Evolutionary conservation across 2,797 vertebrate genomes (phyloP).

Genomic region (Poecile montanus): DNA sequence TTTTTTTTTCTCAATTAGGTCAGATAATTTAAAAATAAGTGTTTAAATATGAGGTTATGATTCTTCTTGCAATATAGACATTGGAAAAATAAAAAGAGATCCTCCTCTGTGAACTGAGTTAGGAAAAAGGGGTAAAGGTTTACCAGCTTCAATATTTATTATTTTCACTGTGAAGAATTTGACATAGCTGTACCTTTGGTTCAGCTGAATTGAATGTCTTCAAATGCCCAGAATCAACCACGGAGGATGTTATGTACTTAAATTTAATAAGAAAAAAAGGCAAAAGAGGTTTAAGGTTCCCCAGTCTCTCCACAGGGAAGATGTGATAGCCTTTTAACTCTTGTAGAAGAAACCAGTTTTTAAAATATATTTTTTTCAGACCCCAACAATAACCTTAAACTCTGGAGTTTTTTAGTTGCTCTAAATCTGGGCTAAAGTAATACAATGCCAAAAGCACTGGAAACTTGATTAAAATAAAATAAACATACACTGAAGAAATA

Average conservation of each 20-base stretch:
- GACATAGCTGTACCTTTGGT: constrained; percentile 37
- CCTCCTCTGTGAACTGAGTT: constrained; percentile 63
- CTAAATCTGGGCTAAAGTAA: background rate
- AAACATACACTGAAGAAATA: background rate
- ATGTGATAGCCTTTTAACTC: background rate
- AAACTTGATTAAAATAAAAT: constrained; percentile 6
- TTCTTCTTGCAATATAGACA: constrained; percentile 41
- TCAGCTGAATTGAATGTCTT: constrained; percentile 45
- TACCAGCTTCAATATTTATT: constrained; percentile 41
- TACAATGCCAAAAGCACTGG: background rate
- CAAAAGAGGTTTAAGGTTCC: background rate
- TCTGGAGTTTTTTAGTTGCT: background rate
- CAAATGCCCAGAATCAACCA: constrained; percentile 36
- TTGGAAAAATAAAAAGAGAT: constrained; percentile 50
- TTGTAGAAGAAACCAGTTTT: background rate
- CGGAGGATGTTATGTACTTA: background rate
- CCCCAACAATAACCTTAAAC: background rate
- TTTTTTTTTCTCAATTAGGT: constrained; percentile 42
- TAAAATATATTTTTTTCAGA: background rate
- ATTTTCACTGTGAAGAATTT: constrained; percentile 50
- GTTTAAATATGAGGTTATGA: constrained; percentile 32
- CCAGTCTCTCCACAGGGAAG: background rate
- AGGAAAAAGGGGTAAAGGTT: constrained; percentile 19
- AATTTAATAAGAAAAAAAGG: background rate
- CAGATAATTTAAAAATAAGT: constrained; percentile 34